phyloP scores from a whole-genome alignment of 1,140 invertebrate genomes.

The Adelges cooleyi region DNA sequence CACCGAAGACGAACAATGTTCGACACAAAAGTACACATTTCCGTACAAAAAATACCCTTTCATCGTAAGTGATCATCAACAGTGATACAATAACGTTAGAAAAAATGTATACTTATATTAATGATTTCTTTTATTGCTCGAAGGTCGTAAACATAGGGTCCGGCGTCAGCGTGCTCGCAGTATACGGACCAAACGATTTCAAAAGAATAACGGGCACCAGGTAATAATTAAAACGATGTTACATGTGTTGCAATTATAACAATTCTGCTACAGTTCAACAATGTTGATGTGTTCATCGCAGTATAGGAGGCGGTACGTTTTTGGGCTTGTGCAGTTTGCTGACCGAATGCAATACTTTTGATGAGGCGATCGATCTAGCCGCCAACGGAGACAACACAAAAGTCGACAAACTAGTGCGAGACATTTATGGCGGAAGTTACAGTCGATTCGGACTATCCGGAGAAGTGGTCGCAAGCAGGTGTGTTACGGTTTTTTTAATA shows the following conservation, averaged over 20 bases:
- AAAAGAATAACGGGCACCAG: slow-evolving; percentile 91
- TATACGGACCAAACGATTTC: slow-evolving; percentile 81
- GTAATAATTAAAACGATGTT: too few species aligned
- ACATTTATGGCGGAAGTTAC: slow-evolving; percentile 97
- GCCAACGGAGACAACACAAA: slow-evolving; percentile 84
- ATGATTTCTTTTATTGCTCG: slow-evolving; percentile 34
- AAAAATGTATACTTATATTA: too few species aligned
- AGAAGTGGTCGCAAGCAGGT: slow-evolving; percentile 93
- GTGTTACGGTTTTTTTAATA: too few species aligned
- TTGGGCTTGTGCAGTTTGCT: slow-evolving; percentile 89
- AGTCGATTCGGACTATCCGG: slow-evolving; percentile 79
- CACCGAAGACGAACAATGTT: slow-evolving; percentile 53
- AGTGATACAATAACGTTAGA: not conserved
- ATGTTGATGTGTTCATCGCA: too few species aligned
- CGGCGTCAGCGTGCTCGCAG: slow-evolving; percentile 89
- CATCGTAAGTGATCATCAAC: slow-evolving; percentile 47
- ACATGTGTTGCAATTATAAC: too few species aligned
- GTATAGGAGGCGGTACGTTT: slow-evolving; percentile 95
- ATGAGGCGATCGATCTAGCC: slow-evolving; percentile 92
- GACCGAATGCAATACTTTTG: slow-evolving; percentile 91
- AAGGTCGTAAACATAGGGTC: slow-evolving; percentile 93
- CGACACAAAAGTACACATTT: slow-evolving; percentile 71
- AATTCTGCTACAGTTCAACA: too few species aligned
- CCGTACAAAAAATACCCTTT: slow-evolving; percentile 85
- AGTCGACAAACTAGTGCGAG: slow-evolving; percentile 90